phyloP scores from a whole-genome alignment of 1,140 invertebrate genomes.

The Trichomalopsis sarcophagae region DNA sequence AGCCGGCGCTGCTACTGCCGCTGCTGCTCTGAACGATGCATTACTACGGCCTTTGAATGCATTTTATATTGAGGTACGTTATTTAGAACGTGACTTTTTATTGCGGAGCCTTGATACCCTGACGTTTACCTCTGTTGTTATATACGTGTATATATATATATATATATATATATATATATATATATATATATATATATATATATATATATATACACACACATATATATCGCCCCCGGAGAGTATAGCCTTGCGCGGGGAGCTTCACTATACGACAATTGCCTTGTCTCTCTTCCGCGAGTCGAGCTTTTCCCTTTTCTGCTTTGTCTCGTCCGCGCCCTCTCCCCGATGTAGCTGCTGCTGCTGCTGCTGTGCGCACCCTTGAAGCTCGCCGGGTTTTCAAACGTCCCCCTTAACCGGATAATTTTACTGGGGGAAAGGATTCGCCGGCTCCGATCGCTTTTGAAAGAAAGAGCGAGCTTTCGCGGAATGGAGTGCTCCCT shows the following conservation, averaged over 20 bases:
- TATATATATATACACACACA: background rate
- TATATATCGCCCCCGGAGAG: background rate
- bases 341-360: background rate
- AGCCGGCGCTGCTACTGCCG: background rate
- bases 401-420: constrained; percentile 3
- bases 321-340: background rate
- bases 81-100: constrained; percentile 53
- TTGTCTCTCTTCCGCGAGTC: background rate
- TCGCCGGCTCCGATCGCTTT: background rate
- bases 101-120: constrained; percentile 45
- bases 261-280: constrained; percentile 44
- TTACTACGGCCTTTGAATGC: constrained; percentile 50
- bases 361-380: background rate
- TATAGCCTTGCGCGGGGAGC: background rate
- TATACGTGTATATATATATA: no score
- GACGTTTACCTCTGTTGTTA: constrained; percentile 33
- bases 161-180: background rate
- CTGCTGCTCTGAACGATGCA: constrained; percentile 41
- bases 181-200: background rate
- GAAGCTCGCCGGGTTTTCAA: constrained; percentile 24
- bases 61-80: constrained; percentile 50
- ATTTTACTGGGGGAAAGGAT: constrained; percentile 5
- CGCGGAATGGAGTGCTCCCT: no score
- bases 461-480: background rate
- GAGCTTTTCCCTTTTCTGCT: background rate